Conservation (phyloP, 2,888 invertebrate genomes). For the Parasteatoda lunata region DNA sequence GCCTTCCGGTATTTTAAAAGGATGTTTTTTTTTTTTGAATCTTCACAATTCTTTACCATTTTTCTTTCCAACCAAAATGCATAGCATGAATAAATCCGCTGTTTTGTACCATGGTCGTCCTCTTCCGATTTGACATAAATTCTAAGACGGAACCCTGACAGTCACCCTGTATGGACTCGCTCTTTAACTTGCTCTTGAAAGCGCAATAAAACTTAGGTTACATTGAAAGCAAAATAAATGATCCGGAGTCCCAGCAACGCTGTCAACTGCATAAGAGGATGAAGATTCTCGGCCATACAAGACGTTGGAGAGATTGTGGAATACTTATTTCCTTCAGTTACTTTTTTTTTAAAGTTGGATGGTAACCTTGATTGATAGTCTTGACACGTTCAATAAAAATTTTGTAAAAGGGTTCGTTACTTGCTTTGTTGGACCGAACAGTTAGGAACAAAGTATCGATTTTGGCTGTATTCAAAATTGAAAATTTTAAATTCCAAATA, state of each 20-base stretch:
- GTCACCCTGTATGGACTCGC: constrained; percentile 10
- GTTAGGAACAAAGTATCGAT: too few species aligned
- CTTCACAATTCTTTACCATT: not conserved
- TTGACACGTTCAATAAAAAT: too few species aligned
- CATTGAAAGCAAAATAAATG: constrained; percentile 52
- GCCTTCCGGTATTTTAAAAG: too few species aligned
- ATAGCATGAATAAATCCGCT: not conserved
- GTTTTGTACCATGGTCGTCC: not conserved
- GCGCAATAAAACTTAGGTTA: constrained; percentile 44
- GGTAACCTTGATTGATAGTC: too few species aligned
- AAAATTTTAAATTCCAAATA: too few species aligned
- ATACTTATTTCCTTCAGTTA: too few species aligned
- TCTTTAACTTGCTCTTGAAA: constrained; percentile 26
- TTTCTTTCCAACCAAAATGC: not conserved
- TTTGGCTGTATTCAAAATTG: too few species aligned
- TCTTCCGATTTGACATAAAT: not conserved
- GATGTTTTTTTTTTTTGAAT: too few species aligned
- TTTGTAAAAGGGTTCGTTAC: too few species aligned
- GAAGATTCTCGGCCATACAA: not conserved
- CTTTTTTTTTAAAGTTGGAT: too few species aligned
- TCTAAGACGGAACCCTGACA: not conserved
- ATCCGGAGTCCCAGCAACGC: not conserved
- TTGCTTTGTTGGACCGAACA: too few species aligned
- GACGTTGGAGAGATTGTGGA: too few species aligned
- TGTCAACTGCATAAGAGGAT: not conserved